These are phyloP conservation scores for Synergus itoensis DNA, from an alignment of 2,888 invertebrate species.

Conservation along the genomic window DNA sequence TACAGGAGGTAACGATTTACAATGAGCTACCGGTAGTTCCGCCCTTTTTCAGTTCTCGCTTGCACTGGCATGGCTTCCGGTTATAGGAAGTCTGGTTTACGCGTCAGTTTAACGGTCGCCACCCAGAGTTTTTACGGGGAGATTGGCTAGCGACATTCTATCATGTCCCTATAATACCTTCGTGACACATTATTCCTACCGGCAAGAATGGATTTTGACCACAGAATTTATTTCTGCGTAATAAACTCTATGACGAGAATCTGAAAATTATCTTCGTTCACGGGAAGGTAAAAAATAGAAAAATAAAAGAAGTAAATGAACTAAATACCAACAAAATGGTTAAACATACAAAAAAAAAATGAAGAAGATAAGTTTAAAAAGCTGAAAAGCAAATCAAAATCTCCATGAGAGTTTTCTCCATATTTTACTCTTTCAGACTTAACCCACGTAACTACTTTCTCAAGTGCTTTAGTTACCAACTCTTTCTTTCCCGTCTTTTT, in stretches of 20 bases:
- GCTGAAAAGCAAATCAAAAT: neutral
- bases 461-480: slow-evolving; percentile 18
- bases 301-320: neutral
- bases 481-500: slow-evolving; percentile 30
- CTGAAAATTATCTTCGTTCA: neutral
- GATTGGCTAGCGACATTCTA: slow-evolving; percentile 24
- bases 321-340: neutral
- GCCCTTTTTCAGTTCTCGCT: slow-evolving; percentile 33
- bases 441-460: slow-evolving; percentile 17
- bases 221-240: neutral
- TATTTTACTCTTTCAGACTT: neutral
- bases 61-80: slow-evolving; percentile 39
- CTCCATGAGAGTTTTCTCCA: slow-evolving; percentile 11
- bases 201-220: neutral
- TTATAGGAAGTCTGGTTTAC: slow-evolving; percentile 43
- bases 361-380: neutral
- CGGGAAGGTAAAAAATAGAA: neutral
- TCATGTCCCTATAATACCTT: slow-evolving; percentile 18
- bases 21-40: slow-evolving; percentile 19
- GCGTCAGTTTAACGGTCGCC: slow-evolving; percentile 37
- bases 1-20: slow-evolving; percentile 35
- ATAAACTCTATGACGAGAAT: neutral
- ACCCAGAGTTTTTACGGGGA: neutral
- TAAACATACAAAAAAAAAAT: neutral
- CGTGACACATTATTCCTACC: slow-evolving; percentile 9